Evolutionary conservation across 2,113 vertebrate species (phyloP).

Genomic region (Merops nubicus): DNA sequence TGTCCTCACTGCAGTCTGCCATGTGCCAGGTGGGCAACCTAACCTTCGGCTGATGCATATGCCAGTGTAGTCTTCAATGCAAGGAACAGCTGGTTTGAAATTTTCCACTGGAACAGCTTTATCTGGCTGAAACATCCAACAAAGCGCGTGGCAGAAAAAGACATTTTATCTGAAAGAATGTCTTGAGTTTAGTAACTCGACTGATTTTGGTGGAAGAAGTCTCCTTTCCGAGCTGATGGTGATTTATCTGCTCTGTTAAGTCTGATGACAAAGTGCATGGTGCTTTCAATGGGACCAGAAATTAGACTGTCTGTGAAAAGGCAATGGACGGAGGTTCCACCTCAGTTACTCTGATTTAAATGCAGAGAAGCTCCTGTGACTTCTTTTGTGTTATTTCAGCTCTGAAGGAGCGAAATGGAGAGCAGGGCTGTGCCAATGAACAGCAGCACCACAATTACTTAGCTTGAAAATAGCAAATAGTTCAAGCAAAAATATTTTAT

Average conservation of each 20-base stretch:
- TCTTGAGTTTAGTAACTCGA: not conserved
- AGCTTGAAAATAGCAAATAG: not conserved
- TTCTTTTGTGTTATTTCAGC: conserved; percentile 9
- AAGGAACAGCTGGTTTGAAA: not conserved
- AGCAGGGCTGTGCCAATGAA: not conserved
- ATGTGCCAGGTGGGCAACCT: not conserved
- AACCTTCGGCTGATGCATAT: not conserved
- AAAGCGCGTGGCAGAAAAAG: not conserved
- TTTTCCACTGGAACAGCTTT: not conserved
- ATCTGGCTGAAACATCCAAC: not conserved
- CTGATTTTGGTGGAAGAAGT: not conserved
- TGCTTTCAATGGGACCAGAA: conserved; percentile 14
- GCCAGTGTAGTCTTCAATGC: fast-evolving
- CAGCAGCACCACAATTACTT: not conserved
- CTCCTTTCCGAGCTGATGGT: not conserved
- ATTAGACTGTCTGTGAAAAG: not conserved
- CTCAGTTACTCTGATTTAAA: conserved; percentile 22
- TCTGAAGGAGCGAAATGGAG: not conserved
- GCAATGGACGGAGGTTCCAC: not conserved
- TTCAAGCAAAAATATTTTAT: not conserved
- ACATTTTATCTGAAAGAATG: not conserved
- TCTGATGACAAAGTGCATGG: fast-evolving
- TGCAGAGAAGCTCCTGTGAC: not conserved
- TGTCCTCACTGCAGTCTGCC: not conserved
- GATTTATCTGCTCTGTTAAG: conserved; percentile 41